Base-by-base conservation (phyloP, 37 sponge, comb jelly and placozoan species). In the Aphrocallistes beatrix region DNA sequence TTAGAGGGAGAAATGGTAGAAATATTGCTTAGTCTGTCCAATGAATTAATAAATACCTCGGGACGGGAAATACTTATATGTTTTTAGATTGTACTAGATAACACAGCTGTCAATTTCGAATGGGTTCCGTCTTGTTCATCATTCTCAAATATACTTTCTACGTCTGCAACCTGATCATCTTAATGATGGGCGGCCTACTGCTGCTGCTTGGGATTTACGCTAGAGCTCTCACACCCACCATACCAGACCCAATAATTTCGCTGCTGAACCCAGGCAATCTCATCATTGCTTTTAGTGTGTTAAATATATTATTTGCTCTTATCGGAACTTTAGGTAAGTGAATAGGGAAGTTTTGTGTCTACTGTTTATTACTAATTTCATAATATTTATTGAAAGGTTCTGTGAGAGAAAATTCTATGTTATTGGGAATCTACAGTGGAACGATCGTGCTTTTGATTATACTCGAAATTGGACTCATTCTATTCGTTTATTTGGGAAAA, bases 401-500 rank as follows among this genome's bases (percentile, higher is more conserved):
- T 32, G 75, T 60, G 6, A 60, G 75, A 60, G 75, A 60, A 30
- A 13, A 3, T 3, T 3, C 17, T 3, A 13, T 60, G 34, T 30
- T 60, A 60, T 30, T 60, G 1, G 75, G 75, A 3, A 28, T 60
- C 8, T 60, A 60, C 75, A 13, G 28, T 13, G 75, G 75, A 19
- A 6, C 75, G 8, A 60, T 60, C n/a, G 75, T 60, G 25, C n/a
- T 60, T 3, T 6, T 60, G 34, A 60, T 60, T 60, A 13, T 60
- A 21, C 21, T 60, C 6, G 75, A 60, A 30, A 6, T 60, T 6
- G 75, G 28, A 6, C 75, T 60, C n/a, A 28, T 60, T 19, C 75
- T 60, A 60, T 60, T 60, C 75, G n/a, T 60, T 25, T 60, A 25
- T 60, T 30, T 60, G 75, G 75, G 75, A 3, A 60, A 60, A 60